Conservation (phyloP, 2,888 invertebrate genomes). For the Cancer borealis region DNA sequence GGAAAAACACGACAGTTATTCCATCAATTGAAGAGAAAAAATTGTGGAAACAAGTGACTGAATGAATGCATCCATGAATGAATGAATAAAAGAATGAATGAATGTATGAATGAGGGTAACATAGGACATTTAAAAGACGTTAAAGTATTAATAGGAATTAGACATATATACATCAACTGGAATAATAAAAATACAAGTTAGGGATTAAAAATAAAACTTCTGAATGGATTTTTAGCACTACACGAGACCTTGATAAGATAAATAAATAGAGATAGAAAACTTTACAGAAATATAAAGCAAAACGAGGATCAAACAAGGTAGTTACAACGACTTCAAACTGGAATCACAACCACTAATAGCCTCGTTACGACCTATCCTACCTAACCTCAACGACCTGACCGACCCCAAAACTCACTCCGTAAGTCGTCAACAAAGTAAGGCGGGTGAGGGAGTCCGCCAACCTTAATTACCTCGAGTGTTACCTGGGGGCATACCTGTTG, state of each 20-base stretch:
- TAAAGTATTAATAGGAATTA: not conserved
- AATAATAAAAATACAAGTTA: not conserved
- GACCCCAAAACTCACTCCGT: not conserved
- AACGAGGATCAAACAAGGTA: not conserved
- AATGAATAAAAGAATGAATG: not conserved
- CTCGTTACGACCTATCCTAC: not conserved
- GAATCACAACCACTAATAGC: not conserved
- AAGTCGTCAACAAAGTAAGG: not conserved
- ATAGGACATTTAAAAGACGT: not conserved
- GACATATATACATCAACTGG: not conserved
- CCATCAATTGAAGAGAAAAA: not conserved
- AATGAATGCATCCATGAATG: not conserved
- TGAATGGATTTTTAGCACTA: not conserved
- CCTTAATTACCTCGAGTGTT: not conserved
- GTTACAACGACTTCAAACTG: not conserved
- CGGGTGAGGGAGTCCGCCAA: not conserved
- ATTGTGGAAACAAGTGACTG: not conserved
- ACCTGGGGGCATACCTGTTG: slow-evolving; percentile 7
- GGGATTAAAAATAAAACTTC: not conserved
- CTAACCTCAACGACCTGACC: not conserved
- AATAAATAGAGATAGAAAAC: too few relatives aligned
- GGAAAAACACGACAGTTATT: not conserved
- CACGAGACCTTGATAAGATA: not conserved
- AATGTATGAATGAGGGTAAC: not conserved
- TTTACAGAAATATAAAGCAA: not conserved